Conservation (phyloP, 2,888 invertebrate genomes). For the Clitarchus hookeri region DNA sequence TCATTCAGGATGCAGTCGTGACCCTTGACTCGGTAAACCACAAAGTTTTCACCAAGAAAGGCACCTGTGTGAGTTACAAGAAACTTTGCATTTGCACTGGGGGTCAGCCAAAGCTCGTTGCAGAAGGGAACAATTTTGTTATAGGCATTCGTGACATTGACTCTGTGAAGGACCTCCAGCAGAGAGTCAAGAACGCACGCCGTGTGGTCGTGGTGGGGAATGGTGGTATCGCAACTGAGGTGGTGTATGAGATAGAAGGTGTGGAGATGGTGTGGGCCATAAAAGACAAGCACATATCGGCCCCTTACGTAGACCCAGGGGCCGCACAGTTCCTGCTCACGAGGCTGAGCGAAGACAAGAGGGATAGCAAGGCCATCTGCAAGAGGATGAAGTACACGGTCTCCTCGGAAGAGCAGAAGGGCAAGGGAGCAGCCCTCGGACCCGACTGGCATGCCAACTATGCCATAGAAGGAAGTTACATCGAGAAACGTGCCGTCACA, state of each 20-base stretch:
- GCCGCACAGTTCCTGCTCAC: slow-evolving; percentile 90
- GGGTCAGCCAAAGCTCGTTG: slow-evolving; percentile 80
- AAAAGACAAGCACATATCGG: slow-evolving; percentile 88
- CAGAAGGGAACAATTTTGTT: slow-evolving; percentile 65
- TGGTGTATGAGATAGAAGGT: slow-evolving; percentile 84
- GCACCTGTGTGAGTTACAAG: slow-evolving; percentile 67
- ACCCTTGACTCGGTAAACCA: slow-evolving; percentile 62
- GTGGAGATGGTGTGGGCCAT: slow-evolving; percentile 92
- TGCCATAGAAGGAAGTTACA: slow-evolving; percentile 59
- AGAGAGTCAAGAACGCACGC: slow-evolving; percentile 68
- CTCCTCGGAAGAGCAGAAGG: slow-evolving; percentile 56
- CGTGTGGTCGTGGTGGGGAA: slow-evolving; percentile 89
- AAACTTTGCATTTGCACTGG: slow-evolving; percentile 92
- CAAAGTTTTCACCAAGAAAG: slow-evolving; percentile 60
- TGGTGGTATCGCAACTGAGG: slow-evolving; percentile 98
- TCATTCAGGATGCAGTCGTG: slow-evolving; percentile 69
- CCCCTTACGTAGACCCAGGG: slow-evolving; percentile 94
- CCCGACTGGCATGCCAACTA: slow-evolving; percentile 92
- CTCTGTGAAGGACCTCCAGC: slow-evolving; percentile 80
- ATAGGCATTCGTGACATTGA: slow-evolving; percentile 94
- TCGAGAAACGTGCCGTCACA: slow-evolving; percentile 50
- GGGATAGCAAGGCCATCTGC: slow-evolving; percentile 45
- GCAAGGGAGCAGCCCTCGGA: slow-evolving; percentile 87
- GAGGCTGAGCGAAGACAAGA: slow-evolving; percentile 51
- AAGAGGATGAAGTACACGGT: slow-evolving; percentile 70